Evolutionary conservation across 2,888 invertebrate genomes (phyloP).

Genomic region (Psococerastis gibbosa): DNA sequence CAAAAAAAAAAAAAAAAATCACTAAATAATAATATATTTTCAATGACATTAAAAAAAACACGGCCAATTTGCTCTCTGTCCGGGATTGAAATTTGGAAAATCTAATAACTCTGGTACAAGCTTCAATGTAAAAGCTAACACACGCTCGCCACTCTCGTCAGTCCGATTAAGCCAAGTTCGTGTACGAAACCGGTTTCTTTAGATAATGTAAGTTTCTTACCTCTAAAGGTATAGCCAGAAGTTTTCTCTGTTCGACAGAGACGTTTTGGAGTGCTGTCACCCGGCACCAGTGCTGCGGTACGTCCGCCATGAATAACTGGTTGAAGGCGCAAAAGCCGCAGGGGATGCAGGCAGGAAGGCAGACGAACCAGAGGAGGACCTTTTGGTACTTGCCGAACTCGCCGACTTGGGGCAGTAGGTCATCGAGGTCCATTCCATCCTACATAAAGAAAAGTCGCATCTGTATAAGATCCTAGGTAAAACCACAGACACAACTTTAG

Average conservation of each 20-base stretch:
- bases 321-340: constrained; percentile 86
- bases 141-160: no score
- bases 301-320: constrained; percentile 79
- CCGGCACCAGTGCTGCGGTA: constrained; percentile 68
- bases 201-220: constrained; percentile 26
- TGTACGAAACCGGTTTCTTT: constrained; percentile 8
- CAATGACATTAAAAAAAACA: no score
- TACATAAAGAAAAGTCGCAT: no score
- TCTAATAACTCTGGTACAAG: no score
- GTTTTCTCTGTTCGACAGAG: constrained; percentile 36
- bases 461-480: no score
- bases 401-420: constrained; percentile 64
- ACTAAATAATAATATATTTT: no score
- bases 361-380: constrained; percentile 63
- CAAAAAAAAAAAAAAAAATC: no score
- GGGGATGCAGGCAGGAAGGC: constrained; percentile 73
- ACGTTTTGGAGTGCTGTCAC: constrained; percentile 46
- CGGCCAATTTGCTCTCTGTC: no score
- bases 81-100: not conserved
- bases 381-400: constrained; percentile 83
- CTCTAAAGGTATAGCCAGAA: constrained; percentile 42
- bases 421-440: constrained; percentile 60
- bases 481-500: no score
- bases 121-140: no score
- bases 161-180: no score